These are phyloP conservation scores for Drosophila siamana DNA, from an alignment of 2,888 invertebrate species.

Conservation along the genomic window DNA sequence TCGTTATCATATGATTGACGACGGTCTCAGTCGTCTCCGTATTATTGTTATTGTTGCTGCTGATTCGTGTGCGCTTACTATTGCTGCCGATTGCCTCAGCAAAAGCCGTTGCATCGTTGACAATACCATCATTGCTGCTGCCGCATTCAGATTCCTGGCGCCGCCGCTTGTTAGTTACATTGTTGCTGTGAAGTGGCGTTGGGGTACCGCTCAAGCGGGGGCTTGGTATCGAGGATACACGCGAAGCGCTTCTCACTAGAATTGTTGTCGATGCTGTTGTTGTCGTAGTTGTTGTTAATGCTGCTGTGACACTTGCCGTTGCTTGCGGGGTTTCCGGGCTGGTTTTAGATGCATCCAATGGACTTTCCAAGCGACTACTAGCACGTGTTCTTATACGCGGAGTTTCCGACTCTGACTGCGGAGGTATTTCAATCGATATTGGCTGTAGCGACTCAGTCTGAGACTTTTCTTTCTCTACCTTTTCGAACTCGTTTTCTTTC, in stretches of 20 bases:
- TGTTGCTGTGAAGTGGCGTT: slow-evolving; percentile 48
- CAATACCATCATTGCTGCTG: slow-evolving; percentile 59
- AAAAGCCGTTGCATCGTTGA: slow-evolving; percentile 29
- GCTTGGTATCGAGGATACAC: slow-evolving; percentile 71
- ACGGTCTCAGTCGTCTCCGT: slow-evolving; percentile 24
- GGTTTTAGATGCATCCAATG: slow-evolving; percentile 86
- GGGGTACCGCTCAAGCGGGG: slow-evolving; percentile 68
- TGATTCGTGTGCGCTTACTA: slow-evolving; percentile 73
- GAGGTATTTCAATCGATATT: slow-evolving; percentile 93
- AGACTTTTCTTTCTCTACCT: slow-evolving; percentile 41
- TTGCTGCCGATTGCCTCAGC: slow-evolving; percentile 51
- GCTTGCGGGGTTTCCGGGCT: slow-evolving; percentile 72
- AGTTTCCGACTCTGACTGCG: slow-evolving; percentile 85
- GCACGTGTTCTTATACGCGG: slow-evolving; percentile 89
- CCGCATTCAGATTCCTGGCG: slow-evolving; percentile 91
- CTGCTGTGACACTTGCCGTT: slow-evolving; percentile 9
- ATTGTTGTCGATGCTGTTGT: slow-evolving; percentile 54
- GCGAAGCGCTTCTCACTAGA: slow-evolving; percentile 50
- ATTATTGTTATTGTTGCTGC: slow-evolving; percentile 49
- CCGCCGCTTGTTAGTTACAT: slow-evolving; percentile 87
- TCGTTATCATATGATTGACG: slow-evolving; percentile 44
- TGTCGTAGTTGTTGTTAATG: slow-evolving; percentile 24
- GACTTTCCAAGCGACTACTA: slow-evolving; percentile 89
- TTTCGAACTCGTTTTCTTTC: slow-evolving; percentile 20
- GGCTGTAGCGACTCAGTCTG: slow-evolving; percentile 87